Evolutionary conservation across 2,797 vertebrate species (phyloP).

Genomic region (Manis javanica): DNA sequence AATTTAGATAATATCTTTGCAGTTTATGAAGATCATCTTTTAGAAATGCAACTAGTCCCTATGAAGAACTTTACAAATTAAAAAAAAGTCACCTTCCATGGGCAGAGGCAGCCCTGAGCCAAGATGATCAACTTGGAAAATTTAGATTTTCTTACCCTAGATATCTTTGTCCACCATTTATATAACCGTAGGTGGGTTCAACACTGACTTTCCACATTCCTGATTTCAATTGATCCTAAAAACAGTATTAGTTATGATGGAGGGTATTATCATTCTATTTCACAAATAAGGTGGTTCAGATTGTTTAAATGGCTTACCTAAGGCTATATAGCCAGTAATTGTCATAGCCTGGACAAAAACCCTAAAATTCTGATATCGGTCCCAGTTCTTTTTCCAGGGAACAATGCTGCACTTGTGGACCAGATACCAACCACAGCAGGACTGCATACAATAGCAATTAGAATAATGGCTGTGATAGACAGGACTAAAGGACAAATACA

Average conservation of each 20-base stretch:
- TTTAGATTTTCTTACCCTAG: neutral
- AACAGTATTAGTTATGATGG: neutral
- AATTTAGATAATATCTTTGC: neutral
- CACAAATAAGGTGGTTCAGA: neutral
- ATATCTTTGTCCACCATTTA: constrained; percentile 21
- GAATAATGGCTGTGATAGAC: neutral
- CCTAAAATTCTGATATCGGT: neutral
- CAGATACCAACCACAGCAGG: neutral
- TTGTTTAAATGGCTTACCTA: constrained; percentile 14
- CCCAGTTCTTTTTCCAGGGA: neutral
- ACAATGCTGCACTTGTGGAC: neutral
- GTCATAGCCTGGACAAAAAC: neutral
- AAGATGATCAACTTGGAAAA: neutral
- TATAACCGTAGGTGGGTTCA: neutral
- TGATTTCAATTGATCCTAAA: constrained; percentile 23
- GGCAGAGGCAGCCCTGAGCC: neutral
- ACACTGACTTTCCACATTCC: neutral
- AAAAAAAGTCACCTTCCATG: neutral
- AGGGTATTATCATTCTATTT: neutral
- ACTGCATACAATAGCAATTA: neutral
- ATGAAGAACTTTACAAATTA: neutral
- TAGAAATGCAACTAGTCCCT: neutral
- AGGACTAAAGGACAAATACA: neutral
- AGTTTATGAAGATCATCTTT: neutral
- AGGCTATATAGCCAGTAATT: neutral